phyloP scores from a whole-genome alignment of 1,140 invertebrate species.

The Sitobion miscanthi region DNA sequence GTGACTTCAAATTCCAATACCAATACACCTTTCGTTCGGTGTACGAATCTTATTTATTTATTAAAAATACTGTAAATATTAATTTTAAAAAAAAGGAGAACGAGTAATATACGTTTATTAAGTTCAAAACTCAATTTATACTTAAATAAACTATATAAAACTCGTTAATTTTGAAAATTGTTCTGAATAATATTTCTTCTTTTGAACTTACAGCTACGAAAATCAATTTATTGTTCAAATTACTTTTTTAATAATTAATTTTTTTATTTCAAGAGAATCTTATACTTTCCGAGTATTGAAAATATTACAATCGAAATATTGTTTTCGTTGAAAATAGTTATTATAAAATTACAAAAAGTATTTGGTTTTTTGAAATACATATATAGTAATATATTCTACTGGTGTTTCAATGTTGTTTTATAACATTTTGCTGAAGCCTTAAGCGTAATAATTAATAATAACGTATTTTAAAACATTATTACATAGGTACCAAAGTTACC shows the following conservation, averaged over 20 bases:
- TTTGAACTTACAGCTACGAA: background rate
- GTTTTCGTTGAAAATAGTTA: background rate
- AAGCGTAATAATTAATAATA: background rate
- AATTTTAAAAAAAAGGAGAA: background rate
- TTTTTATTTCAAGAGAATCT: background rate
- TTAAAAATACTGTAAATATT: background rate
- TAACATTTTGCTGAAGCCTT: background rate
- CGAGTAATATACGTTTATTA: background rate
- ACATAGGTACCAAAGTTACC: background rate
- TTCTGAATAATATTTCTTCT: background rate
- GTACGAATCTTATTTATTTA: background rate
- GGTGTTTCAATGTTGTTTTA: background rate
- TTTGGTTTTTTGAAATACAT: background rate
- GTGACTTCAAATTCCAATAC: background rate
- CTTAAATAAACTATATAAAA: background rate
- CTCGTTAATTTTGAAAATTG: background rate
- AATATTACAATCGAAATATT: background rate
- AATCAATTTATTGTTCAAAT: slow-evolving; percentile 26
- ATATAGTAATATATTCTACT: background rate
- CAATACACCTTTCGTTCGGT: background rate
- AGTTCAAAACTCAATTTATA: slow-evolving; percentile 3
- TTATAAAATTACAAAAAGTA: background rate
- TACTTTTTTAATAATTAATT: slow-evolving; percentile 3
- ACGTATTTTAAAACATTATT: background rate
- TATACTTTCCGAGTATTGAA: background rate